phyloP scores from a whole-genome alignment of 2,888 invertebrate genomes.

The Teleiodes luculella region DNA sequence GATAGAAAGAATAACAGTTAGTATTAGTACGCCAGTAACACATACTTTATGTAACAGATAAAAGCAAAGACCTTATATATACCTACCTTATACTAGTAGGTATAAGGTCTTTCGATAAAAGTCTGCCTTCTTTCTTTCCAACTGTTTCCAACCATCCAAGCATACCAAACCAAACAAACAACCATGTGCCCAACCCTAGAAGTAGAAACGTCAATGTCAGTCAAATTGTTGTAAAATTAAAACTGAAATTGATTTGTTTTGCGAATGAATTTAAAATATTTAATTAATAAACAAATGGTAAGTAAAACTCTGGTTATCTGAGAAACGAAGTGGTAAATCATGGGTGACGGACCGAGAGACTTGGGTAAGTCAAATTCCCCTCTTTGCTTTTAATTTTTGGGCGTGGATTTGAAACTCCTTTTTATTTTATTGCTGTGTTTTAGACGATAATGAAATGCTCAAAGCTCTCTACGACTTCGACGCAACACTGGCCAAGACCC shows the following conservation, averaged over 20 bases:
- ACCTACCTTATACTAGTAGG: no score
- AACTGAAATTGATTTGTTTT: slow-evolving; percentile 29
- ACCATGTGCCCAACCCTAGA: no score
- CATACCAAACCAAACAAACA: no score
- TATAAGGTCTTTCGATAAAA: no score
- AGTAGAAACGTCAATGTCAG: slow-evolving; percentile 16
- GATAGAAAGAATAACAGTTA: no score
- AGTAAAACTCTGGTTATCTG: slow-evolving; percentile 1
- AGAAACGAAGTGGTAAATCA: slow-evolving; percentile 25
- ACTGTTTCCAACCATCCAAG: no score
- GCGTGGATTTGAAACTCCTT: slow-evolving; percentile 27
- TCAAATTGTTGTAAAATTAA: slow-evolving; percentile 5
- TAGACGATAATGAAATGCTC: slow-evolving; percentile 88
- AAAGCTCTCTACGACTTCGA: slow-evolving; percentile 91
- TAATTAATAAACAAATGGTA: slow-evolving; percentile 15
- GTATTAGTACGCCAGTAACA: no score
- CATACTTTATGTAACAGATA: no score
- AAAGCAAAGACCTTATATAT: no score
- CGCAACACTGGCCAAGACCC: slow-evolving; percentile 89
- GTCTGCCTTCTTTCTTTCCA: no score
- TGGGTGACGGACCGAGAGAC: slow-evolving; percentile 49
- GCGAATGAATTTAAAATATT: slow-evolving; percentile 18
- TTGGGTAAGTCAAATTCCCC: slow-evolving; percentile 28
- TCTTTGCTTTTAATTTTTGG: slow-evolving; percentile 15
- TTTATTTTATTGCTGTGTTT: slow-evolving; percentile 29